Percentiles rank a stretch among this genome's conserved stretches.
phyloP scores from a whole-genome alignment of 2,888 invertebrate genomes.

The Andrena dorsata region DNA sequence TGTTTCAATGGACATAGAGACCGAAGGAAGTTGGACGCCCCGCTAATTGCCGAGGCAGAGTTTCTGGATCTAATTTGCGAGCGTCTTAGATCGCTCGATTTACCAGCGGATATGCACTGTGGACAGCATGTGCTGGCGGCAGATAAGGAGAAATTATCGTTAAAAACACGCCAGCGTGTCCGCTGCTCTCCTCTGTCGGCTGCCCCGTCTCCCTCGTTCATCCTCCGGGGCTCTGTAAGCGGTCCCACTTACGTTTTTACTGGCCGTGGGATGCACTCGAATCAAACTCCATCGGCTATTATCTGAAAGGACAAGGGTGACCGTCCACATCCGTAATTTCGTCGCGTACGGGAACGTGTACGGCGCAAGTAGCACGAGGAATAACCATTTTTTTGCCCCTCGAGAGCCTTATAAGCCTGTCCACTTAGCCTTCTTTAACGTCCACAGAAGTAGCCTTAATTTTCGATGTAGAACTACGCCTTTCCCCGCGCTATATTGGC shows the following conservation, averaged over 20 bases:
- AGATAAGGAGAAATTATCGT: constrained; percentile 82
- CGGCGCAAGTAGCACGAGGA: constrained; percentile 10
- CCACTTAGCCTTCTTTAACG: constrained; percentile 1
- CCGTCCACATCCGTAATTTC: constrained; percentile 58
- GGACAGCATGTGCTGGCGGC: constrained; percentile 79
- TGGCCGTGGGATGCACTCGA: constrained; percentile 34
- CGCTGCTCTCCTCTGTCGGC: constrained; percentile 57
- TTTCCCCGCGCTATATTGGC: no score
- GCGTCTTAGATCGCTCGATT: constrained; percentile 67
- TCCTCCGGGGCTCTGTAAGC: constrained; percentile 53
- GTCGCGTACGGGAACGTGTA: constrained; percentile 38
- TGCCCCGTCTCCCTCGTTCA: constrained; percentile 46
- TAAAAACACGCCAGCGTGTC: constrained; percentile 73
- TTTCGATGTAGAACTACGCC: no score
- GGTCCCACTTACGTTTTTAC: constrained; percentile 69
- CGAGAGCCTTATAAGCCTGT: constrained; percentile 19
- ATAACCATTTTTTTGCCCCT: constrained; percentile 24
- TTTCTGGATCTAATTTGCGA: constrained; percentile 65
- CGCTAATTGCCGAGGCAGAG: constrained; percentile 25
- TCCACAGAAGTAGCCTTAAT: not conserved
- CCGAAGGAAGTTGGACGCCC: not conserved
- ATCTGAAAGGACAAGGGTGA: constrained; percentile 47
- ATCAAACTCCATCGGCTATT: constrained; percentile 57
- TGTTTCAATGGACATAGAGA: not conserved
- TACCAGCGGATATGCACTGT: constrained; percentile 76